These are phyloP conservation scores for Dinothrombium tinctorium DNA, from an alignment of 1,140 invertebrate species.

Conservation along the genomic window DNA sequence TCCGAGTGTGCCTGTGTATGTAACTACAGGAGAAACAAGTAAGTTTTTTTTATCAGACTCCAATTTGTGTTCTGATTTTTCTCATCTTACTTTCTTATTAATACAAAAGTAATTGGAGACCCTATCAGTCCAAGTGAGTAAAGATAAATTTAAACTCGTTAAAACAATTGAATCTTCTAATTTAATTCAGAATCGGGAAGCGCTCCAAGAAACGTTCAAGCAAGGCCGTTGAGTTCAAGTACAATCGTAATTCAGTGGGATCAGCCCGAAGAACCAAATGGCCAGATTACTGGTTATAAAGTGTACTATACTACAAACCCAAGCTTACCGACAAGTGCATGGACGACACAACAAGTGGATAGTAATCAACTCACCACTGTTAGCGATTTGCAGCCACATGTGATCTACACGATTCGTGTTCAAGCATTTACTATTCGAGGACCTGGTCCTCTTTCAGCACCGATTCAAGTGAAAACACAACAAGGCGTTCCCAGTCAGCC, in stretches of 20 bases:
- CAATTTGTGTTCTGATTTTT: conserved; percentile 1
- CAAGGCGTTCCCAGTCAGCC: conserved; percentile 92
- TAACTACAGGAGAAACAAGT: conserved; percentile 91
- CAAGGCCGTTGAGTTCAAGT: conserved; percentile 67
- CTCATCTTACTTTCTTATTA: background rate
- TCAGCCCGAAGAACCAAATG: conserved; percentile 84
- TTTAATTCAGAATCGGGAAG: conserved; percentile 60
- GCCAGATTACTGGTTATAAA: conserved; percentile 90
- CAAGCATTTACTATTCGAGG: conserved; percentile 69
- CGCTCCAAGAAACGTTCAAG: conserved; percentile 74
- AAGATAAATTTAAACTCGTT: background rate
- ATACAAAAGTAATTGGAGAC: background rate
- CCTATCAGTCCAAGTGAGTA: background rate
- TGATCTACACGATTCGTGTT: conserved; percentile 71
- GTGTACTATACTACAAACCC: conserved; percentile 83
- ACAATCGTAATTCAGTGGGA: conserved; percentile 94
- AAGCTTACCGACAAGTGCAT: conserved; percentile 55
- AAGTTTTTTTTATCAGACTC: no score
- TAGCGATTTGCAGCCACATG: conserved; percentile 57
- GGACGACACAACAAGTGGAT: conserved; percentile 75
- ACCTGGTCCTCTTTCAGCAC: conserved; percentile 62
- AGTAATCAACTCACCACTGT: conserved; percentile 81
- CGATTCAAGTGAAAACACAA: conserved; percentile 83
- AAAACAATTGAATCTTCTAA: background rate
- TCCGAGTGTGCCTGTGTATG: conserved; percentile 49